phyloP scores from a whole-genome alignment of 2,113 vertebrate genomes.

The Rana temporaria region DNA sequence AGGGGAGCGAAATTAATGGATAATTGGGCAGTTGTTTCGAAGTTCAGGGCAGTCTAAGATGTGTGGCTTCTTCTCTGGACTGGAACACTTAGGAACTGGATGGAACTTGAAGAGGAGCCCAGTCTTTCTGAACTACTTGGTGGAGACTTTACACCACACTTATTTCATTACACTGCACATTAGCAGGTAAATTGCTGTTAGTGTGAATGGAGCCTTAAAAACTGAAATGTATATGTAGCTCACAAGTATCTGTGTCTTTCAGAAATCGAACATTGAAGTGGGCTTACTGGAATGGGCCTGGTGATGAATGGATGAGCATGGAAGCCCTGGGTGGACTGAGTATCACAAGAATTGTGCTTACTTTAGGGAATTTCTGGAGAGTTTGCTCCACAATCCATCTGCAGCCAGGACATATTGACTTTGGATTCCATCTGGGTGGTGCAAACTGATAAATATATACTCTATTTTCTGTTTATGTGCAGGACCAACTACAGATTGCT shows the following conservation, averaged over 20 bases:
- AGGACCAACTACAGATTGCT: too few species aligned
- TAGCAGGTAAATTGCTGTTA: too few species aligned
- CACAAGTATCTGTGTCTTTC: conserved; percentile 28
- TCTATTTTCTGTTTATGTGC: not conserved
- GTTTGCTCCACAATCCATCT: not conserved
- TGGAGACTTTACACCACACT: not conserved
- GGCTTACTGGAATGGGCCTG: conserved; percentile 28
- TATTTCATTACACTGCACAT: too few species aligned
- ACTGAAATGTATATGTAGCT: conserved; percentile 21
- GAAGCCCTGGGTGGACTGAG: conserved; percentile 9
- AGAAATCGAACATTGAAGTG: conserved; percentile 35
- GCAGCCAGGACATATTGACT: not conserved
- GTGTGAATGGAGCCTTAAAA: too few species aligned
- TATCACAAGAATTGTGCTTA: conserved; percentile 4
- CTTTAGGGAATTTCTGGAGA: conserved; percentile 22
- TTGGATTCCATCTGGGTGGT: not conserved
- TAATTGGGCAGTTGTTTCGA: conserved; percentile 62
- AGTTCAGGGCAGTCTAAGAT: conserved; percentile 28
- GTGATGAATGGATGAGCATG: conserved; percentile 7
- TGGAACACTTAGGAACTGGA: conserved; percentile 30
- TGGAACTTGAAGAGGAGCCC: conserved; percentile 3
- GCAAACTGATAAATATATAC: not conserved
- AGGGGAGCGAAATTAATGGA: conserved; percentile 65
- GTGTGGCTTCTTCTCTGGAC: not conserved
- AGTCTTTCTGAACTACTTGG: conserved; percentile 3